phyloP scores from a whole-genome alignment of 1,140 invertebrate species.

The Trichomalopsis sarcophagae region DNA sequence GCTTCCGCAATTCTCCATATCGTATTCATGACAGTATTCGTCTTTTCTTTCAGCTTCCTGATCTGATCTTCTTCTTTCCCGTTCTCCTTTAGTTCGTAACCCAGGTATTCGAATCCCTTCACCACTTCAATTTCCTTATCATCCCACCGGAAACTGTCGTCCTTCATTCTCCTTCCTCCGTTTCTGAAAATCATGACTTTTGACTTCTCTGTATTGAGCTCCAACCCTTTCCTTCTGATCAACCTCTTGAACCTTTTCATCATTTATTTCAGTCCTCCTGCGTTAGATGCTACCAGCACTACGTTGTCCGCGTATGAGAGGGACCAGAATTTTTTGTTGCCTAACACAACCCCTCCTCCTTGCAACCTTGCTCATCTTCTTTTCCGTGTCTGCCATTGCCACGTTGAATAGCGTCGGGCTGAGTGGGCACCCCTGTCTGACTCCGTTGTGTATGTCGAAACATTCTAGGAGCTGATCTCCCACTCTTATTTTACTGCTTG shows the following conservation, averaged over 20 bases:
- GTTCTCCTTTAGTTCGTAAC: neutral
- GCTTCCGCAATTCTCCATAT: neutral
- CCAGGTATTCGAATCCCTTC: neutral
- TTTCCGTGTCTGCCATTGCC: neutral
- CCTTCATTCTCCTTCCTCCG: conserved; percentile 35
- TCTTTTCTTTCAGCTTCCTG: neutral
- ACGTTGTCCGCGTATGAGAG: too few species aligned
- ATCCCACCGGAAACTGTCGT: neutral
- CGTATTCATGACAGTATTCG: neutral
- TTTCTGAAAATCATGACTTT: conserved; percentile 50
- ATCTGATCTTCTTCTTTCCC: neutral
- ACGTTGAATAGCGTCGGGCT: conserved; percentile 46
- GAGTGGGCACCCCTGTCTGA: conserved; percentile 47
- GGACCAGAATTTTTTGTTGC: too few species aligned
- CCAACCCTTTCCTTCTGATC: conserved; percentile 24
- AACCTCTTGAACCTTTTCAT: conserved; percentile 46
- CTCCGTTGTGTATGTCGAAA: conserved; percentile 31
- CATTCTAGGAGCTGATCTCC: conserved; percentile 12
- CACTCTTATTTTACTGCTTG: neutral
- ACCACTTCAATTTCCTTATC: neutral
- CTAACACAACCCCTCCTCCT: too few species aligned
- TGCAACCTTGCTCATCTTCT: neutral
- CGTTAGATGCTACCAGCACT: neutral
- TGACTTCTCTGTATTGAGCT: conserved; percentile 45
- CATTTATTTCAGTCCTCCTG: conserved; percentile 43